phyloP scores from a whole-genome alignment of 2,113 vertebrate genomes.

The Polypterus bichir region DNA sequence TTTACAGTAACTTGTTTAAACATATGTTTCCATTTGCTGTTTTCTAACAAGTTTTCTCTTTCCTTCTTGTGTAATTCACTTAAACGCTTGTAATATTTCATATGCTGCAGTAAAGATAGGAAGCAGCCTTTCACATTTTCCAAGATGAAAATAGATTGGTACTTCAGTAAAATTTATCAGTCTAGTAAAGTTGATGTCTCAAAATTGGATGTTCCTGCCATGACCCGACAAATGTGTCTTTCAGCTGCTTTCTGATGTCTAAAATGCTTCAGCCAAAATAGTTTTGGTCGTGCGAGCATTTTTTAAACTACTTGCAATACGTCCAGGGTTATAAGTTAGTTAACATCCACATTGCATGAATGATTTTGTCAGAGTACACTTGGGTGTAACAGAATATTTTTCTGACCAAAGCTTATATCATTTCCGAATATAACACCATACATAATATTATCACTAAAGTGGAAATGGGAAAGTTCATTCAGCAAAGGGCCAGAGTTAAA shows the following conservation, averaged over 20 bases:
- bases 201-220: conserved; percentile 40
- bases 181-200: conserved; percentile 25
- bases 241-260: conserved; percentile 32
- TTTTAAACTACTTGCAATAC: conserved; percentile 34
- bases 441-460: conserved; percentile 43
- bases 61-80: no score
- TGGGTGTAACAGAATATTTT: conserved; percentile 49
- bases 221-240: conserved; percentile 30
- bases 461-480: conserved; percentile 42
- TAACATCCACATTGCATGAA: conserved; percentile 40
- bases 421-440: conserved; percentile 48
- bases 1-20: no score
- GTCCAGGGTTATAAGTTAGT: conserved; percentile 26
- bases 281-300: conserved; percentile 26
- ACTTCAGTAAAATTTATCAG: conserved; percentile 39
- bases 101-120: no score
- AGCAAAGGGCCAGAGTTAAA: conserved; percentile 34
- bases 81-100: no score
- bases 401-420: conserved; percentile 53
- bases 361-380: conserved; percentile 47
- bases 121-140: no score
- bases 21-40: no score
- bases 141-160: conserved; percentile 25
- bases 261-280: conserved; percentile 27
- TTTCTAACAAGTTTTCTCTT: no score